phyloP scores from a whole-genome alignment of 2,113 vertebrate genomes.

The Ursus arctos region DNA sequence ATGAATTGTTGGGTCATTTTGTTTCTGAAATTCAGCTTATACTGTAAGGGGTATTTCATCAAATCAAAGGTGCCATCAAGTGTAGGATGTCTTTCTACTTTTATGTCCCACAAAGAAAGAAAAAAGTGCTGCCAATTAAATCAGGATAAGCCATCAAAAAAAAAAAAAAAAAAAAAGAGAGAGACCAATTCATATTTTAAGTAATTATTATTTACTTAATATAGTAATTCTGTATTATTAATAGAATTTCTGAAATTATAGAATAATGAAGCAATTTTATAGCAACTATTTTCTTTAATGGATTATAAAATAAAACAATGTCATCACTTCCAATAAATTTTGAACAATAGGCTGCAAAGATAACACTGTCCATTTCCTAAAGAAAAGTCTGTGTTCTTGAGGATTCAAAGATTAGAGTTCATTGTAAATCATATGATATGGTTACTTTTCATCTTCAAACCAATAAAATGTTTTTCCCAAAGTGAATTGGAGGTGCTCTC shows the following conservation, averaged over 20 bases:
- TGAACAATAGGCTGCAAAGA: not conserved
- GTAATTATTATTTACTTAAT: not conserved
- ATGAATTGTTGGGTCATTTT: not conserved
- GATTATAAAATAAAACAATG: slow-evolving; percentile 33
- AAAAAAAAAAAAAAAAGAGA: not conserved
- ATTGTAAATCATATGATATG: not conserved
- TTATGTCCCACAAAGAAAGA: not conserved
- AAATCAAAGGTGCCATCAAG: not conserved
- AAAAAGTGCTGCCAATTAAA: not conserved
- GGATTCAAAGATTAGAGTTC: slow-evolving; percentile 18
- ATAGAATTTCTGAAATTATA: not conserved
- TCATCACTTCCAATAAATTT: slow-evolving; percentile 41
- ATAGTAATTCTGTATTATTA: no score
- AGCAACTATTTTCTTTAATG: slow-evolving; percentile 1
- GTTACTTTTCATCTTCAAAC: not conserved
- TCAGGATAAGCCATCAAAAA: not conserved
- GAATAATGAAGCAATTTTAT: slow-evolving; percentile 48
- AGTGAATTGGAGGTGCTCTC: not conserved
- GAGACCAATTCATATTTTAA: not conserved
- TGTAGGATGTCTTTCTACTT: not conserved
- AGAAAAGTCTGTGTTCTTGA: not conserved
- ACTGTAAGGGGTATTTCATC: not conserved
- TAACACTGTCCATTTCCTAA: not conserved
- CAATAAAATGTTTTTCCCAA: slow-evolving; percentile 22
- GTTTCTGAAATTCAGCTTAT: not conserved